Conservation (phyloP, 1,140 invertebrate genomes). For the Atta cephalotes region DNA sequence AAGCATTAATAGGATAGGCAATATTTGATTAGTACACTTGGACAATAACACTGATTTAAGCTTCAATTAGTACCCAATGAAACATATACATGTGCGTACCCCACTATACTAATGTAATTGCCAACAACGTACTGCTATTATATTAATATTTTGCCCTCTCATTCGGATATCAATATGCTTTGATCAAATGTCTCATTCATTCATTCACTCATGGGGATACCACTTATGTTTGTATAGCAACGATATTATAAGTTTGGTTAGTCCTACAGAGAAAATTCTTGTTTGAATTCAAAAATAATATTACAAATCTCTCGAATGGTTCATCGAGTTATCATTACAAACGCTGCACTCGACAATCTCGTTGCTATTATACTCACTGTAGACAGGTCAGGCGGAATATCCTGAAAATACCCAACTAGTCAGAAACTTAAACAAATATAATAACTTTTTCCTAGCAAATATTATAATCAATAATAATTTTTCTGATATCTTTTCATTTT, state of each 20-base stretch:
- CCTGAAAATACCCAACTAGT: slow-evolving; percentile 87
- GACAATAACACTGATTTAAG: slow-evolving; percentile 68
- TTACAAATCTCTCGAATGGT: slow-evolving; percentile 73
- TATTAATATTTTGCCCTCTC: slow-evolving; percentile 87
- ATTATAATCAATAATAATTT: slow-evolving; percentile 31
- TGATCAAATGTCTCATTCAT: slow-evolving; percentile 77
- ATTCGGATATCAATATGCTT: slow-evolving; percentile 80
- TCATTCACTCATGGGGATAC: slow-evolving; percentile 78
- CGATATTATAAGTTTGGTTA: slow-evolving; percentile 81
- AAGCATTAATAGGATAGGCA: slow-evolving; percentile 73
- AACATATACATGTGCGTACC: slow-evolving; percentile 77
- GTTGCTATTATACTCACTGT: slow-evolving; percentile 86
- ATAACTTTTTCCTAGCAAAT: slow-evolving; percentile 51
- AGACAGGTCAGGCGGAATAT: slow-evolving; percentile 86
- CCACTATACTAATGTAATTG: slow-evolving; percentile 68
- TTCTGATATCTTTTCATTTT: slow-evolving; percentile 3
- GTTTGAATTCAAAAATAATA: slow-evolving; percentile 75
- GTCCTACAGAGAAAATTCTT: slow-evolving; percentile 82
- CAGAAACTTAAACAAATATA: slow-evolving; percentile 74
- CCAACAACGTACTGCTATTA: slow-evolving; percentile 80
- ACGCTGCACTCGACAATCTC: slow-evolving; percentile 84
- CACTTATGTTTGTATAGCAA: slow-evolving; percentile 74
- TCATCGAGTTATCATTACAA: slow-evolving; percentile 82
- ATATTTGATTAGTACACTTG: slow-evolving; percentile 72
- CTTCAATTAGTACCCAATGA: slow-evolving; percentile 74